Base-by-base conservation (phyloP, 2,113 vertebrate genomes). In the Chroicocephalus ridibundus region DNA sequence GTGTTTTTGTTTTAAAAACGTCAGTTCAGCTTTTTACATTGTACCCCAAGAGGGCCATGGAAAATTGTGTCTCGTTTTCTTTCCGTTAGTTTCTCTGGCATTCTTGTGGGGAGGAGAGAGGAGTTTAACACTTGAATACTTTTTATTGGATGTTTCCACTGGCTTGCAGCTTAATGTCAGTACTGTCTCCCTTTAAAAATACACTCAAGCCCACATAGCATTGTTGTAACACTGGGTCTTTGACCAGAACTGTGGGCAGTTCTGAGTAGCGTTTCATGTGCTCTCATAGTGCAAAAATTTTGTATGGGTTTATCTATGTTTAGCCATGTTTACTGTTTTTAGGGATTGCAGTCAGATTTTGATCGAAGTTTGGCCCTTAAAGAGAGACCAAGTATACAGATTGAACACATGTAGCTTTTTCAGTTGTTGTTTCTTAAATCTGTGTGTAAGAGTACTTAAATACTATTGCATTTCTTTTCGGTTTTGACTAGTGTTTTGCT, bases 161-260 rank as follows among this genome's bases (percentile, higher is more conserved):
- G 60, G 17, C 8, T 91, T 47, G 36, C 51, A 38, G 34, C 34
- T 82, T 34, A 2, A 11, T 77, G 18, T 57, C 51, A 70, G 42
- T 31, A 4, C 20, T 31, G 24, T 54, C 40, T 70, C 60, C 65
- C 40, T 70, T 74, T 46, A 22, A 72, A 93, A 78, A 76, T 1
- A 3, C 29, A 8, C 31, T 17, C 8, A 13, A 17, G 3, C 9
- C 79, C 65, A 40, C 40, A 0, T 2, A 31, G 26, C 4, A 15
- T 0, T 58, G 49, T 5, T 44, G n/a, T 7, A 15, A 18, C 36
- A 2, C 9, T 19, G 34, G 32, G 42, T 51, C 36, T 42, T 27
- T 17, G 34, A 47, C 58, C 46, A 52, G 19, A 94, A 24, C 62
- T 2, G 2, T 34, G 71, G 64, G 72, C 70, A 44, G 7, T 7